Evolutionary conservation across 2,113 vertebrate species (phyloP), one percentile per base, ranked within the genome.

Genomic region (Catharus minimus): DNA sequence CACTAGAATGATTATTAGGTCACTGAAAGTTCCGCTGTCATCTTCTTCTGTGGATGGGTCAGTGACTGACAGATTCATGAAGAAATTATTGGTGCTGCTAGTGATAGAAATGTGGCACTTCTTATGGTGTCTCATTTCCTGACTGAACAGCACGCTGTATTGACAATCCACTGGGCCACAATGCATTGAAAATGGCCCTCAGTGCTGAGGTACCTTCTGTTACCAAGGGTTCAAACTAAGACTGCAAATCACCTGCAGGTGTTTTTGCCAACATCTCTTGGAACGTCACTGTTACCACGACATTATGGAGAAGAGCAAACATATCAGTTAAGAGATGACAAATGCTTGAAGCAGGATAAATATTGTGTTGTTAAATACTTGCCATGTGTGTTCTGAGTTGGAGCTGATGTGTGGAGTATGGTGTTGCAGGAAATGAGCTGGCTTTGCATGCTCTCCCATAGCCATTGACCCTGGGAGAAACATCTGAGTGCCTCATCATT

Each of bases 11-110:
- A 92, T 82, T 95, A 61, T 78, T 66, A 87, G 52, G 73, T 88
- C 71, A 72, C 56, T 72, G 64, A 32, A 92, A 91, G 80, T 95
- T 93, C 82, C 92, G n/a, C 90, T 94, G 79, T 92, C 88, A 67
- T 79, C 22, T n/a, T 82, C 23, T 77, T 88, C 82, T 88, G 14
- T 85, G 83, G 76, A 67, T 77, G 44, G 81, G n/a, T 46, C 38
- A 18, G 65, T 92, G 58, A 62, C 67, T 87, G 71, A 81, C 36
- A 62, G 61, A 82, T 84, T 68, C 38, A 62, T 72, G 72, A 74
- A 65, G 44, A 86, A 83, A 58, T 93, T 86, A 47, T 47, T 90
- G 68, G 56, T 88, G 82, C 58, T 74, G 49, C 33, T 83, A 11
- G 67, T 49, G 64, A 9, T 27, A 50, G 67, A 41, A 83, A 16